Base-by-base conservation (phyloP, 2,888 invertebrate genomes). In the Halocaridina rubra region DNA sequence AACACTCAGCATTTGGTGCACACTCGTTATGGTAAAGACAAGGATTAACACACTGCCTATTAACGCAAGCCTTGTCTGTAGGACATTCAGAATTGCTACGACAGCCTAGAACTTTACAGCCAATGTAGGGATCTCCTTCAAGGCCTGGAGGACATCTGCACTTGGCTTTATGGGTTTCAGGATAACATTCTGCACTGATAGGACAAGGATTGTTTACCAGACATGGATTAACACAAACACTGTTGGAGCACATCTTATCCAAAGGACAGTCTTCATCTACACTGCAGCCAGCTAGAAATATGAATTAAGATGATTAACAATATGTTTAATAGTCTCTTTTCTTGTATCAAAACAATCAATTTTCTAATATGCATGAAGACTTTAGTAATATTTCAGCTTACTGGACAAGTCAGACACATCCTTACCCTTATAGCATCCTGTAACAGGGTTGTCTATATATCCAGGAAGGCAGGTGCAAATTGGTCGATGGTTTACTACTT, bases 11-110 rank as follows among this genome's bases (percentile, higher is more conserved):
- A 89, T 97, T 95, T 74, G 89, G 93, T 77, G 97, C 97, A 90
- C 97, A 97, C 90, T 95, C 95, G 90, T 97, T 74, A 53, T 59
- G 71, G 33, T 86, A 80, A 10, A 86, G 95, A 89, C 97, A 97
- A 61, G 97, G 97, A 92, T 97, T 95, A 76, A 93, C 92, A 90
- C 97, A 97, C 91, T 96, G 96, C 90, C 95, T 95, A 89, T 95
- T 93, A 64, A 95, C 93, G 89, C 97, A 97, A 64, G 96, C 94
- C 90, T 94, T 95, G 90, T 96, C 95, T 1, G 95, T 88, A 13
- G 89, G 88, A 81, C 90, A 90, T 71, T 89, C 89, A 1, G 85
- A 79, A 79, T 88, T 86, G 61, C 94, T 93, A 90, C 94, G 94
- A 90, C 97, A 97, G 90, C 96, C 96, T 29, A 94, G 92, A 64